Base-by-base conservation (phyloP, 2,888 invertebrate genomes). In the Lissonota sp. region DNA sequence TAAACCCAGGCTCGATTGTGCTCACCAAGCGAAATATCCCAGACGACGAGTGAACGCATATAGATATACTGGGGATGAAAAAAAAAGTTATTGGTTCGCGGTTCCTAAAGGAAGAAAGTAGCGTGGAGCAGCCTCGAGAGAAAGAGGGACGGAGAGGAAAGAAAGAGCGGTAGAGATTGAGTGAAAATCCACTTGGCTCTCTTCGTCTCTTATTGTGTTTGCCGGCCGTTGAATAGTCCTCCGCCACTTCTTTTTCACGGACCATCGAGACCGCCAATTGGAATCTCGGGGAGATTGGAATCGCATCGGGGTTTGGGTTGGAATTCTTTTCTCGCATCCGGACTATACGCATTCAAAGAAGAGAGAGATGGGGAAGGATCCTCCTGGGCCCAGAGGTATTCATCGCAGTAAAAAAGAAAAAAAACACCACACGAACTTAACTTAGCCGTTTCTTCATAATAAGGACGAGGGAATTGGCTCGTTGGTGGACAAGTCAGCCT, bases 211-310 rank as follows among this genome's bases (percentile, higher is more conserved):
- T 83, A 83, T 83, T 82, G 83, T 82, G 83, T 82, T 83, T 79
- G 82, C 63, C 71, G 63, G 81, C 72, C 71, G 69, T 57, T 67
- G 77, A 79, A 64, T 79, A 77, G 64, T 62, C 75, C 26, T 62
- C 57, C 74, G 73, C 42, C 66, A 53, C 73, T 82, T 72, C 73
- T 62, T 76, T 69, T 71, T 78, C 73, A 76, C 81, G 74, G 79
- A 62, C 80, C 79, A 83, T 80, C 82, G 79, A 76, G 66, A 73
- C 79, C 70, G 82, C 70, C 82, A 83, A 79, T 79, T 82, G 74
- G 79, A 83, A 83, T 74, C 74, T 77, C 26, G 26, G 66, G 67
- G 53, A 83, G 79, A 83, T 83, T 83, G 79, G 74, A 26, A 83
- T 83, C 71, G 63, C 55, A 6, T 37, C 42, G 46, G 46, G 60